Percentiles rank a stretch among this genome's conserved stretches.
Conservation (phyloP, 2,113 vertebrate species). For the Pseudopipra pipra region DNA sequence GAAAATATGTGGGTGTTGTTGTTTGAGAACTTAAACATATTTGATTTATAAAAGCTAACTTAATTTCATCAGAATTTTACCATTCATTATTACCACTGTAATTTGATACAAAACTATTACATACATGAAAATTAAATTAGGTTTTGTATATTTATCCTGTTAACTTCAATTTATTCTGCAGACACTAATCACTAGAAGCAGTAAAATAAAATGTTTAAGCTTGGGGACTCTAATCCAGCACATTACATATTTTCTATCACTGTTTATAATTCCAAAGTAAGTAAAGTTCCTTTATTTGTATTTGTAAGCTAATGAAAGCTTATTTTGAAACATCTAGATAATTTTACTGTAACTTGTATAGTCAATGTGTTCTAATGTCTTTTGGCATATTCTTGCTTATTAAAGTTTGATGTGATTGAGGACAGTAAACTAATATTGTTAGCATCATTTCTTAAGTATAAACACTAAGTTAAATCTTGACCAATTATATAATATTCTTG, state of each 20-base stretch:
- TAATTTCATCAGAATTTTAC: background rate
- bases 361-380: background rate
- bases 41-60: background rate
- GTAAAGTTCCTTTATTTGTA: background rate
- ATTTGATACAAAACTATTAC: background rate
- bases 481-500: background rate
- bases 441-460: background rate
- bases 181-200: background rate
- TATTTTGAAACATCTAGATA: background rate
- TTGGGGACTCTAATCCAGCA: background rate
- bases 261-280: background rate
- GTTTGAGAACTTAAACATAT: background rate
- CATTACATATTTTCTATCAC: background rate
- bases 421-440: background rate
- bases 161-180: background rate
- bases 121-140: background rate
- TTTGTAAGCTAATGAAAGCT: background rate
- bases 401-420: background rate
- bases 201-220: background rate
- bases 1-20: background rate
- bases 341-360: background rate
- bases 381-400: background rate
- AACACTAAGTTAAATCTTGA: background rate
- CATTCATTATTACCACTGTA: background rate
- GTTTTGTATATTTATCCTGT: background rate